These are phyloP conservation scores for Crepidodera aurea DNA, from an alignment of 2,888 invertebrate species.

Conservation along the genomic window DNA sequence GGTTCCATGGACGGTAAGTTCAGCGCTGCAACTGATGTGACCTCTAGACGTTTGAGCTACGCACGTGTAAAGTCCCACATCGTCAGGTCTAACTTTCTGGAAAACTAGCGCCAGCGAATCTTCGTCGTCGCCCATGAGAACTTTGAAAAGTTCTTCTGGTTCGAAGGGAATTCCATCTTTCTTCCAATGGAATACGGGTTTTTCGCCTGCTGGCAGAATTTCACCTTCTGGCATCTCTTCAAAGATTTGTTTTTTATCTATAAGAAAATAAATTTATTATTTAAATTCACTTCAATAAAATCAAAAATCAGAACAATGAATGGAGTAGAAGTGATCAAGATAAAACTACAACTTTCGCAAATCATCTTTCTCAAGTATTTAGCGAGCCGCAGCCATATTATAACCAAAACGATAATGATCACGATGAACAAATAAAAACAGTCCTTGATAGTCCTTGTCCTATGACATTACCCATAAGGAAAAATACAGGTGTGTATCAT, in stretches of 20 bases:
- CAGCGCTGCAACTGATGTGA: conserved; percentile 94
- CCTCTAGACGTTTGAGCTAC: conserved; percentile 96
- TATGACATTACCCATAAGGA: no score
- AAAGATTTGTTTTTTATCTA: conserved; percentile 84
- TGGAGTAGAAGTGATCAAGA: no score
- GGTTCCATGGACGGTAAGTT: conserved; percentile 91
- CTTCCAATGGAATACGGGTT: conserved; percentile 83
- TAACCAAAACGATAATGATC: no score
- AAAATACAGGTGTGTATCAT: no score
- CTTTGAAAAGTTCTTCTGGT: conserved; percentile 92
- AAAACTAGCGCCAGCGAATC: conserved; percentile 93
- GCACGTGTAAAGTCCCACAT: conserved; percentile 95
- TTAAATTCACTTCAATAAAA: no score
- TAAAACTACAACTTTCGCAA: no score
- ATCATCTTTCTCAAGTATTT: no score
- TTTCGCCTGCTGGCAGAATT: conserved; percentile 75
- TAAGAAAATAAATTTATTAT: conserved; percentile 10
- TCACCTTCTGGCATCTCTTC: conserved; percentile 76
- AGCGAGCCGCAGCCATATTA: no score
- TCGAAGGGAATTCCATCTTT: conserved; percentile 86
- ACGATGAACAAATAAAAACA: no score
- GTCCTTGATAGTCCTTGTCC: no score
- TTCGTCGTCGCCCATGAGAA: conserved; percentile 88
- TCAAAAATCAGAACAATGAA: no score
- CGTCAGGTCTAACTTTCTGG: conserved; percentile 92